Evolutionary conservation across 2,113 vertebrate species (phyloP), one percentile per base, ranked within the genome.

Genomic region (Caranx ignobilis): DNA sequence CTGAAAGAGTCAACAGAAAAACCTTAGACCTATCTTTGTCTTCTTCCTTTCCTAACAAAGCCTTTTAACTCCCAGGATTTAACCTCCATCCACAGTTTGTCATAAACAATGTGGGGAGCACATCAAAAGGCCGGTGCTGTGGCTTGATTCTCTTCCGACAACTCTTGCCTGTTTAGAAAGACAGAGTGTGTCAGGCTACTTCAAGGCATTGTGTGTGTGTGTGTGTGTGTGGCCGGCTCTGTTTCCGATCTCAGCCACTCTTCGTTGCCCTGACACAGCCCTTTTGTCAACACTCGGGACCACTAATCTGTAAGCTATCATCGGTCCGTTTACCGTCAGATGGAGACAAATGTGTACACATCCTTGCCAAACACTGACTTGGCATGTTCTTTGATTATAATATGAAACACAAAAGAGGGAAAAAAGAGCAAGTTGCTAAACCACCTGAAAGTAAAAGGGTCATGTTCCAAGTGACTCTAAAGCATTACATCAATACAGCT

Each of bases 1-100:
- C 97, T 99, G 94, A 90, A 94, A 96, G 92, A 92, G 75, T 81
- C 90, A 76, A 91, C 64, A 88, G 82, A 84, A 89, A 82, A 90
- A 90, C 41, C 56, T 81, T 35, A 82, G 71, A 68, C 16, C 21
- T 75, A 48, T 73, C 74, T 79, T 67, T 75, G 34, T 43, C 63
- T 60, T 63, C 52, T 78, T 87, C 66, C 56, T 84, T 64, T 84
- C 64, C 59, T 79, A 67, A 81, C 85, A 89, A 88, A 83, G 77
- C 72, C 75, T 70, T 37, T 79, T 81, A 65, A 54, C 68, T 34
- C 75, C 69, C 75, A 82, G 77, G 69, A 34, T 71, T 71, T 70
- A 83, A 83, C 87, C 85, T 90, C 81, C 66, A 37, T 74, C 83
- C 71, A 87, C 62, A 77, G 67, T 90, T 86, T 91, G 83, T 84